Evolutionary conservation across 2,888 invertebrate species (phyloP), one percentile per base, ranked within the genome.

Genomic region (Muschampia plurimacula): DNA sequence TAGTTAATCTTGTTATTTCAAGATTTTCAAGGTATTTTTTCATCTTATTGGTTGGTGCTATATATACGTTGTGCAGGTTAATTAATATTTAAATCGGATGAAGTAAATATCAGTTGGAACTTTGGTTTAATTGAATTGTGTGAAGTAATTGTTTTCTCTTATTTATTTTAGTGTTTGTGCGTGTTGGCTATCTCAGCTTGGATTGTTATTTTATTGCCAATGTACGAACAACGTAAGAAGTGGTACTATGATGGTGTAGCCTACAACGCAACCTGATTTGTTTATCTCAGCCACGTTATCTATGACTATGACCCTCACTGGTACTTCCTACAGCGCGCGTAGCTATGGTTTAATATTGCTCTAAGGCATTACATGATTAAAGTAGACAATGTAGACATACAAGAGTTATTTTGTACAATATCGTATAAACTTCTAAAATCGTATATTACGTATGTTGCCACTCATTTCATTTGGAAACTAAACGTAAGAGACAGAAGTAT

Each of bases 251-350:
- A 7, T 9, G 15, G 52, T 15, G 52, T 52, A 52, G 72, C 59
- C 59, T 63, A 67, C 67, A 67, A 62, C 67, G 36, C 55, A 72
- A 67, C 63, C 67, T 72, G 72, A 67, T 67, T 72, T 72, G 72
- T 72, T 72, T 72, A 72, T 72, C 72, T 72, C 67, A 55, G 62
- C 67, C 62, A 59, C 72, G 67, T 67, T 72, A 72, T 72, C 32
- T 32, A 32, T 32, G 32, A 32, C 67, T 72, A 63, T 72, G 72
- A 63, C 67, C 63, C 72, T 72, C 62, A 36, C 39, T 62, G 12
- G 55, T 22, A 72, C 63, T 72, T 72, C 72, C 72, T 60, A 12
- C 13, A 32, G 32, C 60, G 41, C 57, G 66, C 55, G 10, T n/a
- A 7, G 36, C 65, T 49, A 65, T n/a, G 15, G 65, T 64, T 36